Evolutionary conservation across 2,888 invertebrate species (phyloP), one percentile per base, ranked within the genome.

Genomic region (Leucophora obtusa): DNA sequence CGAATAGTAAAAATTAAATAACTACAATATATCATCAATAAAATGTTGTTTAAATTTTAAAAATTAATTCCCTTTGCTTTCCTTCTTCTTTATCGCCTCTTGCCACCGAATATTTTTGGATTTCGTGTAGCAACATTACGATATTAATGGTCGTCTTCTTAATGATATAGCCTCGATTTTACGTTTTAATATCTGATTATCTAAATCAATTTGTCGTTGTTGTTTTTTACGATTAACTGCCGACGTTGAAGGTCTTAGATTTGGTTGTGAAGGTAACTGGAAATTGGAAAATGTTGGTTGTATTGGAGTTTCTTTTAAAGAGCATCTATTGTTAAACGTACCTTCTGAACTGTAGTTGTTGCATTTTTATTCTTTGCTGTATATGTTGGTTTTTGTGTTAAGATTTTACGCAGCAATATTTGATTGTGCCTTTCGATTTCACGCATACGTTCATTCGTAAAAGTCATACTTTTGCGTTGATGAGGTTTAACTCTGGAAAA

Each of bases 401-500:
- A 86, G 82, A 93, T 93, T 88, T 93, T 93, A 50, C 91, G 90
- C 10, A 93, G 86, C 2, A 93, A 87, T 10, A 93, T 93, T 83
- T 92, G 91, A 85, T 93, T 93, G 85, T 93, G 92, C 1, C 93
- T 89, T 83, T 93, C 93, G 15, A 93, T 93, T 84, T 93, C 93
- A 0, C 93, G 90, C 65, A 93, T 89, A 4, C 92, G 90, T n/a
- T 92, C 92, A 86, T 93, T 93, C 0, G 92, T 89, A 84, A 93
- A 93, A 11, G 93, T 90, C 75, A 85, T 89, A 63, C 87, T 88
- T 70, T 89, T 88, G 24, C 88, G 88, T 14, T 60, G 80, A 11
- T 82, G 59, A 11, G 77, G 66, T 18, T 70, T 76, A 1, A 53
- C 63, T 43, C 81, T 81, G 43, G 18, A 51, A 65, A 33, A 17